phyloP scores from a whole-genome alignment of 2,888 invertebrate species.

The Prosopocoilus inquinatus region DNA sequence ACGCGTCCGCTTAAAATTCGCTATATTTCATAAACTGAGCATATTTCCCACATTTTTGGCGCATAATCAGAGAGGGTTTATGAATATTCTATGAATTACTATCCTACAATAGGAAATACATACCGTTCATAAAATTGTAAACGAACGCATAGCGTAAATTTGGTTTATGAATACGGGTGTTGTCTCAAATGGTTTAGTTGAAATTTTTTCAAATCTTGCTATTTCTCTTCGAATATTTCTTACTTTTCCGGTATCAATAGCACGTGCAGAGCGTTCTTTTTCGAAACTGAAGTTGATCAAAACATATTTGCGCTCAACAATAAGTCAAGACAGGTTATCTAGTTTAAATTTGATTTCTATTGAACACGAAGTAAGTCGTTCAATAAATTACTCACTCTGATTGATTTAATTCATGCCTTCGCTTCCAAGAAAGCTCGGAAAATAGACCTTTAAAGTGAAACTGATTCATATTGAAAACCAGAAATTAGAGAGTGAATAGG shows the following conservation, averaged over 20 bases:
- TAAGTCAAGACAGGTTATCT: conserved; percentile 21
- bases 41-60: no score
- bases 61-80: no score
- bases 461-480: no score
- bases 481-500: no score
- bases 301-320: conserved; percentile 24
- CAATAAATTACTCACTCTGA: background rate
- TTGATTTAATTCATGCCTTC: background rate
- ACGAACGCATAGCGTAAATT: no score
- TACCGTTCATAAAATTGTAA: no score
- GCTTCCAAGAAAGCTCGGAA: background rate
- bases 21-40: no score
- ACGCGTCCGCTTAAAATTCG: no score
- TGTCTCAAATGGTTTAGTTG: background rate
- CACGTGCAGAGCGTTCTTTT: conserved; percentile 22
- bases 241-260: conserved; percentile 25
- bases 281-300: conserved; percentile 26
- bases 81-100: no score
- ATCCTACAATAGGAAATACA: no score
- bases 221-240: conserved; percentile 24
- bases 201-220: conserved; percentile 21
- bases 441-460: background rate
- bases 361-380: background rate
- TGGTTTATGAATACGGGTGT: no score
- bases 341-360: conserved; percentile 13